Evolutionary conservation across 2,888 invertebrate species (phyloP), one percentile per base, ranked within the genome.

Genomic region (Platycheirus albimanus): DNA sequence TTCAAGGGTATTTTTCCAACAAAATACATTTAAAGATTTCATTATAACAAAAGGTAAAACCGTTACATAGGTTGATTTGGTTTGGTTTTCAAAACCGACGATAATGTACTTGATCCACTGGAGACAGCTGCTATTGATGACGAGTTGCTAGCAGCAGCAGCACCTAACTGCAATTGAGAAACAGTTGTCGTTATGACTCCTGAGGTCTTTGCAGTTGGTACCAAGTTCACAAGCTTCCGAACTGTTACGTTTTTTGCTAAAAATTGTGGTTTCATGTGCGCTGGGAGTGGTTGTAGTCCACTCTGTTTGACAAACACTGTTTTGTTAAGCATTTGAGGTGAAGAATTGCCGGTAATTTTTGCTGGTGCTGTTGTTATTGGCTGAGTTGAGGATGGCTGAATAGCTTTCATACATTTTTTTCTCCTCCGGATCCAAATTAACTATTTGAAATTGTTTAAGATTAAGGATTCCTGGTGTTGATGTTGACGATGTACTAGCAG

Each of bases 191-290:
- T 85, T 75, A 56, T 85, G 24, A 85, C 85, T 41, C 63, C 86
- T 15, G 71, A 85, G 33, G 85, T 80, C 28, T 86, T 86, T 43
- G 85, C 84, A 10, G 85, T 63, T n/a, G 87, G 86, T 15, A 88
- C 84, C 7, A 87, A 70, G 61, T 88, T 88, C 0, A 88, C 87
- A 45, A 89, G 80, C 76, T 89, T 88, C 8, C 88, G 87, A 2
- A 89, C 87, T 11, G 89, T 88, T 20, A 89, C 63, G 85, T 87
- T 89, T 6, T 88, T 87, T 86, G 88, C 88, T 8, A 89, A 52
- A 24, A 88, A 58, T 64, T 87, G 86, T 4, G 85, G 85, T 45
- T 86, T 87, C 17, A 87, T 63, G 41, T 87, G 86, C 5, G 86
- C 67, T 0, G 87, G 86, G 15, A 88, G 79, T 58, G 87, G 87